Evolutionary conservation across 1,140 invertebrate species (phyloP).

Genomic region (Oppia nitens): DNA sequence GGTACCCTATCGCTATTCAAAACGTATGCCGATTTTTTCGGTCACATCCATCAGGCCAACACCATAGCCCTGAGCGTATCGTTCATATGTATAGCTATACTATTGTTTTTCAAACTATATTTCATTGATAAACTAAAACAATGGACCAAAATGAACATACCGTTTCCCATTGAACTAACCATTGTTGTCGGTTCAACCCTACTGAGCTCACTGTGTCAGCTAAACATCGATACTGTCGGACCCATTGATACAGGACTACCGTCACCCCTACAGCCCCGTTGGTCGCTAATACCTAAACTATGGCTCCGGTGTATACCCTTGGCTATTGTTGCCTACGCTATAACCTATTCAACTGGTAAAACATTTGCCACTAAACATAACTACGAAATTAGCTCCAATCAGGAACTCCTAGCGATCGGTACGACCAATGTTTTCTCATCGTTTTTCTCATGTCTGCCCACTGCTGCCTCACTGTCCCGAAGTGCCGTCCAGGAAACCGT

Average conservation of each 20-base stretch:
- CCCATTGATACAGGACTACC: neutral
- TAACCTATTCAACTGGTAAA: slow-evolving; percentile 78
- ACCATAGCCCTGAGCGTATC: neutral
- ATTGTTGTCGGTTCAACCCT: slow-evolving; percentile 7
- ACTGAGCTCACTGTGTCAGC: neutral
- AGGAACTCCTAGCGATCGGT: slow-evolving; percentile 25
- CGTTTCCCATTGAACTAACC: slow-evolving; percentile 12
- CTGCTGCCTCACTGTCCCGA: slow-evolving; percentile 6
- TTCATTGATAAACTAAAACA: neutral
- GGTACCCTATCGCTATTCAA: slow-evolving; percentile 10
- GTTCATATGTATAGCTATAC: neutral
- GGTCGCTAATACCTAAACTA: neutral
- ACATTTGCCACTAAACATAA: slow-evolving; percentile 60
- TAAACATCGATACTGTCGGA: neutral
- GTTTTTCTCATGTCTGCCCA: slow-evolving; percentile 23
- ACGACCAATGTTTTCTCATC: slow-evolving; percentile 20
- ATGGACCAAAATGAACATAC: neutral
- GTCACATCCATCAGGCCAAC: neutral
- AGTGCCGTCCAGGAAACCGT: slow-evolving; percentile 13
- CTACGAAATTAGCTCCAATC: slow-evolving; percentile 22
- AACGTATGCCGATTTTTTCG: neutral
- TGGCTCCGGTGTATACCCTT: slow-evolving; percentile 27
- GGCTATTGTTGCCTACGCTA: slow-evolving; percentile 70
- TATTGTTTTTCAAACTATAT: slow-evolving; percentile 1
- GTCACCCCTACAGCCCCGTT: neutral